These are phyloP conservation scores for Jordanella pulchra DNA, from an alignment of 2,797 vertebrate species.

Conservation along the genomic window DNA sequence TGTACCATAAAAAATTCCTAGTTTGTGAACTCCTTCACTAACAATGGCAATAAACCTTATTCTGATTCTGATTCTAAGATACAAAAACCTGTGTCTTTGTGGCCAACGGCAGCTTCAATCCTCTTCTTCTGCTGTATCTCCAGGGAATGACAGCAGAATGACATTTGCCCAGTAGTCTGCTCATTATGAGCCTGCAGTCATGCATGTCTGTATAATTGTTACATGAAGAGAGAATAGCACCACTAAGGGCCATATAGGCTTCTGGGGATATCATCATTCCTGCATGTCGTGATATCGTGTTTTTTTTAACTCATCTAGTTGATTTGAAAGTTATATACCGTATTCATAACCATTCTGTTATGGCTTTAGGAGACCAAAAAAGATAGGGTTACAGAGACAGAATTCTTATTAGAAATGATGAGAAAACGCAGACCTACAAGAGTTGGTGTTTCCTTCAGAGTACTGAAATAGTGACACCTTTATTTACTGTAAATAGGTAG, in stretches of 20 bases:
- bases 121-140: slow-evolving; percentile 31
- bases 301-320: slow-evolving; percentile 58
- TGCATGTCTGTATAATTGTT: slow-evolving; percentile 54
- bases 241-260: slow-evolving; percentile 46
- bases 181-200: slow-evolving; percentile 49
- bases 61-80: no score
- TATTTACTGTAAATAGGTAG: neutral
- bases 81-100: slow-evolving; percentile 25
- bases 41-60: no score
- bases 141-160: slow-evolving; percentile 51
- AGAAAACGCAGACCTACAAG: neutral
- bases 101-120: slow-evolving; percentile 25
- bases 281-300: slow-evolving; percentile 35
- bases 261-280: slow-evolving; percentile 41
- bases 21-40: no score
- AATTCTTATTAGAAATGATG: neutral
- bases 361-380: slow-evolving; percentile 8
- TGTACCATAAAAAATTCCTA: no score
- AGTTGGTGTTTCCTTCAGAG: neutral
- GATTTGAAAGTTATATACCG: slow-evolving; percentile 29
- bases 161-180: slow-evolving; percentile 24
- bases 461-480: no score
- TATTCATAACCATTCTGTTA: slow-evolving; percentile 17
- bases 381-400: neutral
- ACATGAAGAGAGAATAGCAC: slow-evolving; percentile 37